Evolutionary conservation across 1,140 invertebrate species (phyloP), one percentile per base, ranked within the genome.

Genomic region (Forficula auricularia): DNA sequence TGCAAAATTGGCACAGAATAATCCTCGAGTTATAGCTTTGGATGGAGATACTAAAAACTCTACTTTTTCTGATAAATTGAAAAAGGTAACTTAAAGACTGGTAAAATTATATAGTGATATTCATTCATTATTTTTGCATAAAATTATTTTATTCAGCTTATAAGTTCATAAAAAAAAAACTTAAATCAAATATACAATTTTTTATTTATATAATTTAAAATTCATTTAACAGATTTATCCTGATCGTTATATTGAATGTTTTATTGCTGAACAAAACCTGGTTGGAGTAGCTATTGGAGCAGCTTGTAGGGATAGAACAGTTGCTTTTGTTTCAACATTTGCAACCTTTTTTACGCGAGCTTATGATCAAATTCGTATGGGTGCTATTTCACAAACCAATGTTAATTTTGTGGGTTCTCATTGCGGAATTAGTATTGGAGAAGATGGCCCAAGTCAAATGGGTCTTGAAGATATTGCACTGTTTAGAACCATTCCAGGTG

Each of bases 371-470:
- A 87, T 99, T 52, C 77, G 96, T 46, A 98, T 99, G 94, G 95
- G 86, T 35, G 95, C 95, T 13, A 95, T 99, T 54, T 98, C 92
- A 22, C 90, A 97, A 67, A 87, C 86, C 1, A 97, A 98, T 62
- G 80, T 92, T 1, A 99, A 98, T 61, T 91, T 96, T 60, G 85
- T 75, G 38, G 82, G 80, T 12, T 97, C 94, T 7, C 95, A 98
- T 65, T 90, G 84, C 61, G 95, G 95, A 42, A 78, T 97, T 19
- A 94, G 88, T 51, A 87, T 87, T 57, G 89, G 90, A 38, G 91
- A 96, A 63, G 94, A 98, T 68, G 95, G 95, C 3, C 94, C 95
- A n/a, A 94, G 87, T 38, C 95, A 99, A 67, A 99, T 99, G 96
- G 96, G 87, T 34, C 66, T 99, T 0, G 96, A 99, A 67, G 96